These are phyloP conservation scores for Hippocampus kuda DNA, from an alignment of 2,797 vertebrate species.

Conservation along the genomic window DNA sequence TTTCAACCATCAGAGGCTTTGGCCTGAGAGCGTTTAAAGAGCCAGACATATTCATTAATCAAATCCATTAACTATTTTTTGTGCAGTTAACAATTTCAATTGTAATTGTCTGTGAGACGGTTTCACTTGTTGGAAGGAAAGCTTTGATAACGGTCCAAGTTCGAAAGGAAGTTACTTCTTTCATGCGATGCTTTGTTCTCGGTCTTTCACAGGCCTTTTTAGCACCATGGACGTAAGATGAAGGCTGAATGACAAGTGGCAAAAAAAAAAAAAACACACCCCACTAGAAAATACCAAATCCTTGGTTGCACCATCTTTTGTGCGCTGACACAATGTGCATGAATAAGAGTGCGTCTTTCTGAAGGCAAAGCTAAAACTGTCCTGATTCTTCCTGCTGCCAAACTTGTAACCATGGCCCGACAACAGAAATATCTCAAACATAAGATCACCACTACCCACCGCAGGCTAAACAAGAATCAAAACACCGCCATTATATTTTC, in stretches of 20 bases:
- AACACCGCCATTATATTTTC: conserved; percentile 39
- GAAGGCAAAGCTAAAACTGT: conserved; percentile 51
- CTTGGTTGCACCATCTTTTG: conserved; percentile 60
- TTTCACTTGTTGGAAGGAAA: conserved; percentile 30
- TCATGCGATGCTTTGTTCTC: conserved; percentile 50
- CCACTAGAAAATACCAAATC: conserved; percentile 57
- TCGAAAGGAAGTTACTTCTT: conserved; percentile 55
- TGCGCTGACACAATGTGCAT: conserved; percentile 47
- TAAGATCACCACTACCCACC: conserved; percentile 12
- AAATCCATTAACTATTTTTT: conserved; percentile 13
- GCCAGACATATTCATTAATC: conserved; percentile 14
- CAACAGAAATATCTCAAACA: conserved; percentile 29
- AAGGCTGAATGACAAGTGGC: conserved; percentile 42
- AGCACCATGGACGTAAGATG: conserved; percentile 42
- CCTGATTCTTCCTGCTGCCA: conserved; percentile 44
- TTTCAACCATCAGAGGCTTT: neutral
- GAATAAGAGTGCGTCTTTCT: conserved; percentile 54
- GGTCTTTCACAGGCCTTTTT: conserved; percentile 36
- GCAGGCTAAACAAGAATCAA: conserved; percentile 21
- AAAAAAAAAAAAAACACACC: conserved; percentile 16
- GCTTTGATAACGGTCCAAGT: conserved; percentile 42
- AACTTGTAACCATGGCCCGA: conserved; percentile 44
- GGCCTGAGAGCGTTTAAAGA: conserved; percentile 11
- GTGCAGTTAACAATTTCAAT: neutral
- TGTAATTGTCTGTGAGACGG: conserved; percentile 20